Percentiles rank a stretch among this genome's conserved stretches.
phyloP scores from a whole-genome alignment of 1,140 invertebrate genomes.

The Cherax destructor region DNA sequence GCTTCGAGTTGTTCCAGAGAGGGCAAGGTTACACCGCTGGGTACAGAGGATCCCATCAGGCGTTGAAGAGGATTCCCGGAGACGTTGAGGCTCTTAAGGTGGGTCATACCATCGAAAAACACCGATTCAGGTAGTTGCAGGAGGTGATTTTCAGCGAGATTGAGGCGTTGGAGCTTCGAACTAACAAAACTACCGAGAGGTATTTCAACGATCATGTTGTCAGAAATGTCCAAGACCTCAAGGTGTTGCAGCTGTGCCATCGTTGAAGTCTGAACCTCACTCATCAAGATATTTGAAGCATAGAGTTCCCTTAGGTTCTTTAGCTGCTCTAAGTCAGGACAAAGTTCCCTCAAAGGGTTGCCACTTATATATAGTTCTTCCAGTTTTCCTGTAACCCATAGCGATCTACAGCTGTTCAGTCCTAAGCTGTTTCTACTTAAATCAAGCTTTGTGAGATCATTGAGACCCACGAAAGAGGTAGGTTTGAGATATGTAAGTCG shows the following conservation, averaged over 20 bases:
- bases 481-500: conserved; percentile 75
- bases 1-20: conserved; percentile 81
- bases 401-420: conserved; percentile 50
- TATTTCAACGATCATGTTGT: conserved; percentile 87
- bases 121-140: conserved; percentile 77
- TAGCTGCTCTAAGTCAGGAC: conserved; percentile 44
- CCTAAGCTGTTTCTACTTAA: conserved; percentile 54
- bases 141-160: conserved; percentile 88
- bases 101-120: conserved; percentile 74
- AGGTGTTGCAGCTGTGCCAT: conserved; percentile 85
- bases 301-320: conserved; percentile 52
- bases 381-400: conserved; percentile 44
- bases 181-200: conserved; percentile 80
- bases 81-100: conserved; percentile 86
- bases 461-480: conserved; percentile 53
- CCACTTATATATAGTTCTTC: conserved; percentile 64
- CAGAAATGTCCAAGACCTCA: conserved; percentile 84
- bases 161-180: conserved; percentile 77
- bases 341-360: conserved; percentile 60
- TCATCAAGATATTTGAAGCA: conserved; percentile 76
- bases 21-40: conserved; percentile 12
- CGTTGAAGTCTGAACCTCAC: conserved; percentile 86
- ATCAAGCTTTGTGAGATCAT: conserved; percentile 61
- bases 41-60: conserved; percentile 79
- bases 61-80: conserved; percentile 89